phyloP scores from a whole-genome alignment of 35 echinoderm and acorn worm species.

The Holothuria glaberrima region DNA sequence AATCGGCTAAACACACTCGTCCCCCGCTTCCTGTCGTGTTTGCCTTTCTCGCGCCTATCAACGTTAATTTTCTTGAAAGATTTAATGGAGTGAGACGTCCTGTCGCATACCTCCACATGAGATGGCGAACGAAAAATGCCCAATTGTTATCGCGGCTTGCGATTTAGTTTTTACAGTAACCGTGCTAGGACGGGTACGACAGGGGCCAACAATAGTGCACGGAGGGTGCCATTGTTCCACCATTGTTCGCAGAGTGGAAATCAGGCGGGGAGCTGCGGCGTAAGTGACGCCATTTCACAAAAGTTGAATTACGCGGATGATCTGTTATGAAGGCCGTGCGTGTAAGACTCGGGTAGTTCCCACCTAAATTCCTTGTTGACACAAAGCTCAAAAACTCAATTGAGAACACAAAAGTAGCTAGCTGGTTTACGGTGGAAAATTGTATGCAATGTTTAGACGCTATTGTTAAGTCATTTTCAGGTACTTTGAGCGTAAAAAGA shows the following conservation, averaged over 20 bases:
- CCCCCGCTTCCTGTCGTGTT: not conserved
- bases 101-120: conserved; percentile 32
- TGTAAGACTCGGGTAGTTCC: conserved; percentile 39
- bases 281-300: conserved; percentile 46
- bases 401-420: conserved; percentile 2
- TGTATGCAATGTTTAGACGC: conserved; percentile 47
- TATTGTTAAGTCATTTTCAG: conserved; percentile 58
- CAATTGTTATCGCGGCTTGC: not conserved
- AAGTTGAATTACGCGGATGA: conserved; percentile 48
- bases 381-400: conserved; percentile 23
- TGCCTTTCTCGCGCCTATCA: too few species aligned
- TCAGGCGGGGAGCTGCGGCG: conserved; percentile 43
- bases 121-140: not conserved
- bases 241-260: conserved; percentile 48
- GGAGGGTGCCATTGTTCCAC: conserved; percentile 16
- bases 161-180: conserved; percentile 50
- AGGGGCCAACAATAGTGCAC: conserved; percentile 34
- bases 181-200: conserved; percentile 45
- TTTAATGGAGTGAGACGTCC: not conserved
- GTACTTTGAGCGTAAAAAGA: conserved; percentile 38
- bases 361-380: conserved; percentile 44
- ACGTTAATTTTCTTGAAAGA: not conserved
- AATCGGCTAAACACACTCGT: not conserved
- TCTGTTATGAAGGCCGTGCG: conserved; percentile 47
- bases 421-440: conserved; percentile 44